These are phyloP conservation scores for Agrenia bidenticulata DNA, from an alignment of 2,888 invertebrate genomes.

Conservation along the genomic window DNA sequence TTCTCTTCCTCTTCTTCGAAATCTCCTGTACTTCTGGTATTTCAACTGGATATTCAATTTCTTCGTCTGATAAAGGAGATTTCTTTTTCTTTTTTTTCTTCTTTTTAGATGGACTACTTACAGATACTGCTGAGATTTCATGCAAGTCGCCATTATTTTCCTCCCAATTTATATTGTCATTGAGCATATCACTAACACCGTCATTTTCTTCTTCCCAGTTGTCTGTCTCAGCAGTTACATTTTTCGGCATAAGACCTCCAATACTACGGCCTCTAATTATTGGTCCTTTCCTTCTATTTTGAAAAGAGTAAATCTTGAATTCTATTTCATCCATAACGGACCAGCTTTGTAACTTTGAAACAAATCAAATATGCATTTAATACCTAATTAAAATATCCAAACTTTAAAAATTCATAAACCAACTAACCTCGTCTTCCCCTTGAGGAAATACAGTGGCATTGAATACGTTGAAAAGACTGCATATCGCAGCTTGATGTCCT, in stretches of 20 bases:
- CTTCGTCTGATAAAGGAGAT: too few relatives aligned
- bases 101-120: neutral
- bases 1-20: constrained; percentile 2
- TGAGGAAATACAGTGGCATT: constrained; percentile 34
- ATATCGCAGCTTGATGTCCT: constrained; percentile 33
- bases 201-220: neutral
- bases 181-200: neutral
- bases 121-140: too few relatives aligned
- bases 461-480: constrained; percentile 37
- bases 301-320: constrained; percentile 26
- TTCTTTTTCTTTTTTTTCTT: constrained; percentile 17
- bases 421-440: constrained; percentile 27
- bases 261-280: constrained; percentile 22
- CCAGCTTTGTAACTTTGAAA: constrained; percentile 28
- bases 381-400: neutral
- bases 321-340: constrained; percentile 25
- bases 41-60: neutral
- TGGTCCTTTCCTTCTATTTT: constrained; percentile 36
- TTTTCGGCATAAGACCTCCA: neutral
- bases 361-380: neutral
- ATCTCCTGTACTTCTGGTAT: neutral
- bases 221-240: neutral
- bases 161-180: neutral
- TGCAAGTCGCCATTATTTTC: neutral
- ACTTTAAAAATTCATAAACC: neutral